These are phyloP conservation scores for Heliothis subflexa DNA, from an alignment of 1,140 invertebrate genomes.

Conservation along the genomic window DNA sequence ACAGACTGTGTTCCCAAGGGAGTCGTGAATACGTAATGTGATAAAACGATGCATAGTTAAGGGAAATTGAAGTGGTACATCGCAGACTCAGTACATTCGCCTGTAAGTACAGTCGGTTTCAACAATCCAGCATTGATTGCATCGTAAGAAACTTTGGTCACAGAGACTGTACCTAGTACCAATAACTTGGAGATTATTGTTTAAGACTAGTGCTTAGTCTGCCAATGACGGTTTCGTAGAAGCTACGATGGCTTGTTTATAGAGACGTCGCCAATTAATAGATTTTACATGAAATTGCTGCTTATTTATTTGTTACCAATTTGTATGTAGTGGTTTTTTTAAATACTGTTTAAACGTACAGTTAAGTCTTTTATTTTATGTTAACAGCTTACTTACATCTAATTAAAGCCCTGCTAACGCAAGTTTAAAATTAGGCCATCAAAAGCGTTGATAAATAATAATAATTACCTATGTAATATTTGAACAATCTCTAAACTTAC, in stretches of 20 bases:
- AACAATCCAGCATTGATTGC: slow-evolving; percentile 30
- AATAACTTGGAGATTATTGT: slow-evolving; percentile 14
- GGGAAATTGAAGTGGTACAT: slow-evolving; percentile 52
- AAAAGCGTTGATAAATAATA: too few species aligned
- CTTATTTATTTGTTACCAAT: too few species aligned
- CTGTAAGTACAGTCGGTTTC: background rate
- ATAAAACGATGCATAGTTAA: slow-evolving; percentile 66
- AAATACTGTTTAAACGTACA: too few species aligned
- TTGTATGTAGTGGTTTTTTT: too few species aligned
- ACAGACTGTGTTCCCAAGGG: slow-evolving; percentile 53
- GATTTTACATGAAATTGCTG: background rate
- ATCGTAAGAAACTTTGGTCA: slow-evolving; percentile 34
- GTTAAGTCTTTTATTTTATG: too few species aligned
- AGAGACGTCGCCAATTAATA: background rate
- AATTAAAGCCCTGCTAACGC: too few species aligned
- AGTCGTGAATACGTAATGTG: slow-evolving; percentile 62
- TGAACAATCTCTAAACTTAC: too few species aligned
- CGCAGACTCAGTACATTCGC: slow-evolving; percentile 48
- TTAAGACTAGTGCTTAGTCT: background rate
- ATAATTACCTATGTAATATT: too few species aligned
- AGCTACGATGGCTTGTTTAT: background rate
- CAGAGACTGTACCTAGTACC: background rate
- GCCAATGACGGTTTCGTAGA: background rate
- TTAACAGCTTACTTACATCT: too few species aligned
- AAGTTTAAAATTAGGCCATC: too few species aligned